phyloP scores from a whole-genome alignment of 2,113 vertebrate genomes.

The Peromyscus leucopus region DNA sequence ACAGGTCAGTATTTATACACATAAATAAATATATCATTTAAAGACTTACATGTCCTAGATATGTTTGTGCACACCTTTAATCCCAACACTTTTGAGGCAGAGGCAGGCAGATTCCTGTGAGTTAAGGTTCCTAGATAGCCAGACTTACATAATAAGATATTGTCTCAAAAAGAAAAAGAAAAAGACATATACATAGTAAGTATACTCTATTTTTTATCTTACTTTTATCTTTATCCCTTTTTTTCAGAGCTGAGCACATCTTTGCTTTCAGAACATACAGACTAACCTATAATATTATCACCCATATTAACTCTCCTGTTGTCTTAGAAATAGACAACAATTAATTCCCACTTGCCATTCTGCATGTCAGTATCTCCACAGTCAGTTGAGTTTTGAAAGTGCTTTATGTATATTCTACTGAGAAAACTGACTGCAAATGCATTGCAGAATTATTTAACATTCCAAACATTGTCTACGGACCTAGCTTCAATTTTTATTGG shows the following conservation, averaged over 20 bases:
- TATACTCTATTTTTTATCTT: constrained; percentile 38
- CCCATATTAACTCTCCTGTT: neutral
- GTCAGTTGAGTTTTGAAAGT: neutral
- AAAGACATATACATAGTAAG: neutral
- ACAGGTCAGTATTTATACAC: neutral
- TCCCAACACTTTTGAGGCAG: neutral
- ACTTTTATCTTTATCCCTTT: neutral
- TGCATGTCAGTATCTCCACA: neutral
- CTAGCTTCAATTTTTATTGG: constrained; percentile 21
- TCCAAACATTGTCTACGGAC: neutral
- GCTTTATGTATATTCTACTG: neutral
- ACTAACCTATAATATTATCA: neutral
- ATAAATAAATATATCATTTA: neutral
- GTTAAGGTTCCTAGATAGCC: neutral
- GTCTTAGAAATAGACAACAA: neutral
- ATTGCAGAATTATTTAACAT: neutral
- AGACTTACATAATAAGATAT: neutral
- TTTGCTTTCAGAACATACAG: constrained; percentile 28
- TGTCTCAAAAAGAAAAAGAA: neutral
- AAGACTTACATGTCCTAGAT: neutral
- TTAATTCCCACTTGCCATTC: neutral
- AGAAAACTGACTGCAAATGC: neutral
- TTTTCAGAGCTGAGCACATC: neutral
- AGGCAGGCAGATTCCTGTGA: neutral
- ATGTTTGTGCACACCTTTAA: neutral